A percentile compares a stretch with the other conserved stretches of the same genome.
Evolutionary conservation across 2,113 vertebrate species (phyloP).

Genomic region (Macrotus californicus): DNA sequence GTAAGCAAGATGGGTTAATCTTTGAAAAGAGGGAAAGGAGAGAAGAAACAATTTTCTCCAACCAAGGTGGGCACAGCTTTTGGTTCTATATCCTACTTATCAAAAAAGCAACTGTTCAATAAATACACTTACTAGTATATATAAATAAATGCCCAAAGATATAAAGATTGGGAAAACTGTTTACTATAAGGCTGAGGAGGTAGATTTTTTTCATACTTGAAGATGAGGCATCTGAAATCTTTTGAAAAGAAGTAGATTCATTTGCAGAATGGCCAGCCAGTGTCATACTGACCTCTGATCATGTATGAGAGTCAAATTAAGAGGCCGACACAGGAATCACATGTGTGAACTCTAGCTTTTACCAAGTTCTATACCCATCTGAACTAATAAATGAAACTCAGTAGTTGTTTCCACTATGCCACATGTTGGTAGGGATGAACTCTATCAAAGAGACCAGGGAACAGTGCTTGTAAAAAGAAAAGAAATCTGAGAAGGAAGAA

Average conservation of each 20-base stretch:
- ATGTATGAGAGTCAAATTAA: background rate
- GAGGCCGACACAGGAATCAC: background rate
- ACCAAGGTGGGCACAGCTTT: background rate
- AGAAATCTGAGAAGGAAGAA: background rate
- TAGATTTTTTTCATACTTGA: background rate
- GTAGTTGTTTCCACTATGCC: background rate
- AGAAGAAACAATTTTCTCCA: background rate
- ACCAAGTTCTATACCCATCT: background rate
- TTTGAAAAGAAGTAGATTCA: background rate
- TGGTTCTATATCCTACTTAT: background rate
- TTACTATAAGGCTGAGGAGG: background rate
- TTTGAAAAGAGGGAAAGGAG: background rate
- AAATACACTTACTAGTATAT: background rate
- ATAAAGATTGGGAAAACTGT: background rate
- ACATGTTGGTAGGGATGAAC: background rate
- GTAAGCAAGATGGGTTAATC: background rate
- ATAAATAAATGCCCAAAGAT: background rate
- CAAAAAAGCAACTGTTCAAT: background rate
- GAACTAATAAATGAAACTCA: background rate
- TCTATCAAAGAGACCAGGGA: background rate
- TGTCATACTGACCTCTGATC: background rate
- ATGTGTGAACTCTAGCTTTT: background rate
- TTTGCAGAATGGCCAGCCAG: background rate
- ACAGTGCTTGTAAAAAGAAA: background rate
- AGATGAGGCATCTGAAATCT: background rate